Evolutionary conservation across 2,888 invertebrate genomes (phyloP), one percentile per base, ranked within the genome.

Genomic region (Dicranocentrus wangi): DNA sequence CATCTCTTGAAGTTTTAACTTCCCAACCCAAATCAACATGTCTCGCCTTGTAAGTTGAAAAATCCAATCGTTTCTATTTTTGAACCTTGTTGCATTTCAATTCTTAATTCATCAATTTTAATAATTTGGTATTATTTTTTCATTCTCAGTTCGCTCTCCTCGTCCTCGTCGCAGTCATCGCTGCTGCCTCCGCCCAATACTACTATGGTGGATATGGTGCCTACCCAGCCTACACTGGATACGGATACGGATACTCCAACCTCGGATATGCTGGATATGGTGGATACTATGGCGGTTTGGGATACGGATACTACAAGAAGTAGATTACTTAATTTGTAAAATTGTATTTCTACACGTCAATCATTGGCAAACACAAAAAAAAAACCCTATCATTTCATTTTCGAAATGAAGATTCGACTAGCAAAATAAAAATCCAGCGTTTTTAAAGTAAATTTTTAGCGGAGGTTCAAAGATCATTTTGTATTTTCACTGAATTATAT

Each of bases 1-100:
- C 55, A 55, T 3, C 8, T 55, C 55, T n/a, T 21, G 55, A 55
- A 55, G 55, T 55, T 55, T n/a, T n/a, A 21, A 8, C 43, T 15
- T 53, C 63, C 47, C 13, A 25, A 25, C 39, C 47, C 65, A 21
- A 61, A 47, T 47, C 47, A 47, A 47, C 47, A 80, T 80, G 79
- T 80, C 79, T 80, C 79, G 79, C 72, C 72, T 80, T 80, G 79
- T 80, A 80, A 80, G 79, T 69, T 77, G 47, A 61, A 15, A n/a
- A 68, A 68, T 27, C 5, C 25, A 66, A 66, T 15, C 15, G 15
- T 5, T 39, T 15, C 5, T n/a, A 15, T 10, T 10, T 1, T 23
- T 23, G n/a, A 23, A 1, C 5, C 23, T 1, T 10, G 17, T 13
- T 8, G 47, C 2, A 5, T 25, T 17, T 32, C 8, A 51, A 1